These are phyloP conservation scores for Pseudomyrmex dendroicus DNA, from an alignment of 1,140 invertebrate species.

Conservation along the genomic window DNA sequence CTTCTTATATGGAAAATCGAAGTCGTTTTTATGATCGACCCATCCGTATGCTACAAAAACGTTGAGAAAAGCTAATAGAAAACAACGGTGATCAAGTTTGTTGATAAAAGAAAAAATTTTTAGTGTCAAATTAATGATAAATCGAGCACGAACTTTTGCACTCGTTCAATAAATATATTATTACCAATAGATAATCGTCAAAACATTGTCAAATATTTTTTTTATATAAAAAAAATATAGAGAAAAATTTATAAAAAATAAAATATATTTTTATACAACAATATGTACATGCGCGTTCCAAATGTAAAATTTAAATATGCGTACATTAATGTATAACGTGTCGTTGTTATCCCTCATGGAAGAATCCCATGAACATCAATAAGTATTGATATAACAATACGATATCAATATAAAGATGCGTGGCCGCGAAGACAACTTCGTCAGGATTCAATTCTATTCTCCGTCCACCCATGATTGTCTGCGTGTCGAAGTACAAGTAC, in stretches of 20 bases:
- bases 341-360: slow-evolving; percentile 24
- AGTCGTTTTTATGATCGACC: too few relatives aligned
- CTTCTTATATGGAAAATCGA: too few relatives aligned
- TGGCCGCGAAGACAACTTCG: slow-evolving; percentile 88
- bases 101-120: too few relatives aligned
- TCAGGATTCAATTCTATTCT: slow-evolving; percentile 88
- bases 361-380: slow-evolving; percentile 77
- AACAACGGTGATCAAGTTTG: too few relatives aligned
- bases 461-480: slow-evolving; percentile 89
- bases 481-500: slow-evolving; percentile 89
- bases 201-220: background rate
- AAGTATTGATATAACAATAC: slow-evolving; percentile 89
- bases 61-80: too few relatives aligned
- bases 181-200: too few relatives aligned
- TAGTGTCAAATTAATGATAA: too few relatives aligned
- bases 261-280: slow-evolving; percentile 9
- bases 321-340: background rate
- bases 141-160: too few relatives aligned
- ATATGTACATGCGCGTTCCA: slow-evolving; percentile 1
- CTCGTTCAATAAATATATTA: too few relatives aligned
- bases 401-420: slow-evolving; percentile 88
- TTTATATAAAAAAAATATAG: background rate
- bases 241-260: background rate
- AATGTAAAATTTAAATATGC: slow-evolving; percentile 7
- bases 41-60: too few relatives aligned